Evolutionary conservation across 2,888 invertebrate species (phyloP).

Genomic region (Panzeria rudis): DNA sequence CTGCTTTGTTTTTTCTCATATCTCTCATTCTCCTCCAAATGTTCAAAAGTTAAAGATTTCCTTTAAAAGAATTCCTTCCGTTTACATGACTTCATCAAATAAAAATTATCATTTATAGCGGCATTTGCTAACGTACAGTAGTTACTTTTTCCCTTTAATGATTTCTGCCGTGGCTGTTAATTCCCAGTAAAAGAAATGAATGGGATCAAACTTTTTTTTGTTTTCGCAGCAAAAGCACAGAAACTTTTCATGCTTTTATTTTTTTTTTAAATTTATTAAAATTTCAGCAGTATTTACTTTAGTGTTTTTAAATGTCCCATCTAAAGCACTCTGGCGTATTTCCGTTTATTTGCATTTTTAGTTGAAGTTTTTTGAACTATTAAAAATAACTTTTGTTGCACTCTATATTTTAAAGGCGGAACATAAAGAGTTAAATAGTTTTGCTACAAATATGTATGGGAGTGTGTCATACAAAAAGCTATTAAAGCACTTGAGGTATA

Average conservation of each 20-base stretch:
- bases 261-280: conserved; percentile 3
- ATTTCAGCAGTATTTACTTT: conserved; percentile 23
- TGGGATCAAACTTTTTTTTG: background rate
- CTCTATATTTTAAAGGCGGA: background rate
- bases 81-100: background rate
- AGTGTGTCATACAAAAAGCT: too few species aligned
- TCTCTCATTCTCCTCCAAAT: background rate
- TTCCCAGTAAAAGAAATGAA: conserved; percentile 4
- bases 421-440: background rate
- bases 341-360: conserved; percentile 51
- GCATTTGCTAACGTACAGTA: background rate
- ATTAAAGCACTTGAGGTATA: too few species aligned
- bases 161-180: background rate
- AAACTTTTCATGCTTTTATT: background rate
- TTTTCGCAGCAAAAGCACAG: background rate
- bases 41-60: background rate
- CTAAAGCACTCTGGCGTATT: conserved; percentile 37
- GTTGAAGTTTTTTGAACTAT: conserved; percentile 44
- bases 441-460: too few species aligned
- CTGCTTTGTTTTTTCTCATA: background rate
- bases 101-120: background rate
- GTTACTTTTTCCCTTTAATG: background rate
- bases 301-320: background rate
- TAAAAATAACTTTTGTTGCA: conserved; percentile 4
- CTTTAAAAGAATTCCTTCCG: background rate